Evolutionary conservation across 2,113 vertebrate genomes (phyloP).

Genomic region (Ifrita kowaldi): DNA sequence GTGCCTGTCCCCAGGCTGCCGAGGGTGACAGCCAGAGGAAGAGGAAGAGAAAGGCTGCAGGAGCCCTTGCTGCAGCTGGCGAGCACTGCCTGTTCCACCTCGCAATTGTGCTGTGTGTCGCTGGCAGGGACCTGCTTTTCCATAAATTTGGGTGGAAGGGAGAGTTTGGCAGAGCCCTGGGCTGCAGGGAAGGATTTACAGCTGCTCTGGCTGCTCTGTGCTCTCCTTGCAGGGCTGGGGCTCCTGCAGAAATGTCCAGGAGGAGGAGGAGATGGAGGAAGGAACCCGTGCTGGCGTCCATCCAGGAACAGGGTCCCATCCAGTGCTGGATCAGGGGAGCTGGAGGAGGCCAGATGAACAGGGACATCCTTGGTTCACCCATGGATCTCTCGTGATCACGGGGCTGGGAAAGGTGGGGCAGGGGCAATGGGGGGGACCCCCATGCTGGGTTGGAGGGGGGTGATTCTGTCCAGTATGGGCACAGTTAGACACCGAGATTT

Average conservation of each 20-base stretch:
- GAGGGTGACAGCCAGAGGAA: background rate
- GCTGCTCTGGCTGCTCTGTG: slow-evolving; percentile 29
- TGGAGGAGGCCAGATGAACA: background rate
- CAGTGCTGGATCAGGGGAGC: background rate
- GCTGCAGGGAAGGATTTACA: slow-evolving; percentile 49
- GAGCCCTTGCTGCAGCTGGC: background rate
- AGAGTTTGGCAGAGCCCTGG: slow-evolving; percentile 49
- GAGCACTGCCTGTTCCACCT: slow-evolving; percentile 9
- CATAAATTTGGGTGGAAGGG: slow-evolving; percentile 64
- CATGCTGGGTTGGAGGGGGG: background rate
- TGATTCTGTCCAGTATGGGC: background rate
- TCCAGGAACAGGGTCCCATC: background rate
- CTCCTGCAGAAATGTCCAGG: background rate
- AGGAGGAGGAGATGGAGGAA: background rate
- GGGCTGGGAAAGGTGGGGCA: background rate
- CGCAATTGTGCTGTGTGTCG: background rate
- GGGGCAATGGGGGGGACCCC: background rate
- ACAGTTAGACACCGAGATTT: background rate
- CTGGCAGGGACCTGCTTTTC: slow-evolving; percentile 54
- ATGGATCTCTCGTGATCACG: fast-evolving
- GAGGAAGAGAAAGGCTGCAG: background rate
- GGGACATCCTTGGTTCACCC: background rate
- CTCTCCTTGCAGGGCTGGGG: slow-evolving; percentile 14
- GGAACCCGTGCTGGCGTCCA: background rate
- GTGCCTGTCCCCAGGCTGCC: background rate